These are phyloP conservation scores for Pharmacophagus antenor DNA, from an alignment of 2,888 invertebrate genomes.

Conservation along the genomic window DNA sequence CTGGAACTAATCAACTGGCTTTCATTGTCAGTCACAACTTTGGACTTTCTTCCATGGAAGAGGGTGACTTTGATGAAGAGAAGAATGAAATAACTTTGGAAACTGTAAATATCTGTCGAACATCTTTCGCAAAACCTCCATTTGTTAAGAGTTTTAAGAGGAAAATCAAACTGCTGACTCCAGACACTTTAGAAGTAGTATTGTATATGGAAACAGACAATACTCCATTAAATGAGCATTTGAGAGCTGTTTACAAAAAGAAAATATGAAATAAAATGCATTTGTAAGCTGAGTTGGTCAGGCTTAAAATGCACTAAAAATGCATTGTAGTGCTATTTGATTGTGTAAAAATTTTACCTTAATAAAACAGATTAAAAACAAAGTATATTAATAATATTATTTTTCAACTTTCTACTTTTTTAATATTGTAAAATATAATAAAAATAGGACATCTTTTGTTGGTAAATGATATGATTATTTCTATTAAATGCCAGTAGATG, in stretches of 20 bases:
- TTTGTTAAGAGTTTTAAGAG: constrained; percentile 71
- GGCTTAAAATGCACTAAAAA: no score
- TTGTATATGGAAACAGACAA: constrained; percentile 80
- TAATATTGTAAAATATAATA: no score
- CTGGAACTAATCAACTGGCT: constrained; percentile 74
- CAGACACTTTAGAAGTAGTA: constrained; percentile 62
- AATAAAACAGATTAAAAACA: no score
- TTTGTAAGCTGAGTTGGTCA: not conserved
- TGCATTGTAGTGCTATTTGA: no score
- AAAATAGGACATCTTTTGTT: no score
- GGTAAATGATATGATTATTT: no score
- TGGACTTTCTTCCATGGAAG: constrained; percentile 81
- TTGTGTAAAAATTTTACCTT: no score
- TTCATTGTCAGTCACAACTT: constrained; percentile 83
- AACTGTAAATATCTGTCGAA: constrained; percentile 69
- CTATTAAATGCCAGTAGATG: no score
- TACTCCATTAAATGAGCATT: constrained; percentile 77
- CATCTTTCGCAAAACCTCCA: constrained; percentile 77
- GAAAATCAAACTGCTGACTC: constrained; percentile 50
- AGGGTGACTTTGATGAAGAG: constrained; percentile 71
- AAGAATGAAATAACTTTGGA: constrained; percentile 69
- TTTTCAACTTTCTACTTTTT: no score
- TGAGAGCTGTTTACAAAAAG: constrained; percentile 70
- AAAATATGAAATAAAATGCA: constrained; percentile 8
- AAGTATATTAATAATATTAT: no score